phyloP scores from a whole-genome alignment of 2,797 vertebrate genomes.

The Xerus rutilus region DNA sequence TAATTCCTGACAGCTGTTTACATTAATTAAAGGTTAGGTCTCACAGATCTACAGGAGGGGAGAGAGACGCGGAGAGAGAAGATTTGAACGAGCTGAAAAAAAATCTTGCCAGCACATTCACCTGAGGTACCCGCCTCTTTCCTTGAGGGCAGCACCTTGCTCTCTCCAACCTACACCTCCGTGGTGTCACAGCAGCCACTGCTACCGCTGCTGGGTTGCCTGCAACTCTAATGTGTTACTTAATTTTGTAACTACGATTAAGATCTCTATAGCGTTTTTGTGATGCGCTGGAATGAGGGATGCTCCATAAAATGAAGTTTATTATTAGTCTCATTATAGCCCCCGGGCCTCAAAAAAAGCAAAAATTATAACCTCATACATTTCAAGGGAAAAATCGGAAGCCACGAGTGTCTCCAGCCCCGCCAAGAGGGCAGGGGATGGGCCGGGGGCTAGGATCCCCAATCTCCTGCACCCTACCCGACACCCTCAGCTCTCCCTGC shows the following conservation, averaged over 20 bases:
- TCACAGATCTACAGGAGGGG: constrained; percentile 52
- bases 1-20: constrained; percentile 48
- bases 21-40: constrained; percentile 67
- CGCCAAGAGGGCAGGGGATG: neutral
- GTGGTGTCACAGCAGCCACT: neutral
- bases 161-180: neutral
- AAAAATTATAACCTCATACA: constrained; percentile 30
- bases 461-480: no score
- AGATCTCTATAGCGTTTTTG: constrained; percentile 50
- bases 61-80: neutral
- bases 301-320: constrained; percentile 73
- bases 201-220: constrained; percentile 41
- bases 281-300: constrained; percentile 66
- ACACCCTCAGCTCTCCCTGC: neutral
- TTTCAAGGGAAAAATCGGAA: constrained; percentile 56
- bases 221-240: constrained; percentile 59
- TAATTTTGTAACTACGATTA: constrained; percentile 62
- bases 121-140: constrained; percentile 41
- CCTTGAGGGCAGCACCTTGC: neutral
- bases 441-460: neutral
- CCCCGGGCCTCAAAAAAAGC: constrained; percentile 66
- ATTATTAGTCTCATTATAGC: constrained; percentile 69
- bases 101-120: neutral
- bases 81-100: neutral
- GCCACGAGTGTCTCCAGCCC: neutral